Conservation (phyloP, 2,113 vertebrate species). For the Bolborhynchus lineola region DNA sequence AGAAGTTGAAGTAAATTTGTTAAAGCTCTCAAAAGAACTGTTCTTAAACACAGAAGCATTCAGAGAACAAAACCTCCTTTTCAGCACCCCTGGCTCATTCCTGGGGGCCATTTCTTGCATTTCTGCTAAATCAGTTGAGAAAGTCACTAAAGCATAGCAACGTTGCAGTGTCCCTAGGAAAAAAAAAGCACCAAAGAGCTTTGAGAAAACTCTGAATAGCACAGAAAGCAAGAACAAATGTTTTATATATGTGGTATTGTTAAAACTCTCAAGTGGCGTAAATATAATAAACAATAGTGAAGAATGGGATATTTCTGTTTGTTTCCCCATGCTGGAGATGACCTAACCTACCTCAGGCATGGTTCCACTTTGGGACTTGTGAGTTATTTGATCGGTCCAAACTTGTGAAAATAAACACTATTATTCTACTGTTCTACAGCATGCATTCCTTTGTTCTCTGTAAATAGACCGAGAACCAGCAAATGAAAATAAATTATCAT, state of each 20-base stretch:
- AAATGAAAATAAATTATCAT: slow-evolving; percentile 41
- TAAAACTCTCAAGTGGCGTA: slow-evolving; percentile 24
- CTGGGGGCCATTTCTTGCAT: not conserved
- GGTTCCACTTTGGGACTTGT: slow-evolving; percentile 27
- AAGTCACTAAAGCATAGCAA: slow-evolving; percentile 18
- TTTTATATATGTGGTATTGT: slow-evolving; percentile 58
- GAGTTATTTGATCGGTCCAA: slow-evolving; percentile 47
- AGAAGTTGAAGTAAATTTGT: not conserved
- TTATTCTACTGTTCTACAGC: slow-evolving; percentile 53
- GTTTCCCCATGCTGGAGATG: slow-evolving; percentile 39
- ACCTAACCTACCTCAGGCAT: slow-evolving; percentile 55
- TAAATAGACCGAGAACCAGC: slow-evolving; percentile 35
- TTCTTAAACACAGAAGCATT: not conserved
- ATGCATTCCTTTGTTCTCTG: slow-evolving; percentile 46
- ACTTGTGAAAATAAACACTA: slow-evolving; percentile 63
- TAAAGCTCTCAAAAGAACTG: not conserved
- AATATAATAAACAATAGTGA: slow-evolving; percentile 55
- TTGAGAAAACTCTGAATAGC: slow-evolving; percentile 39
- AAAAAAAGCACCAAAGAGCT: not conserved
- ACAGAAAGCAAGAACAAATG: slow-evolving; percentile 49
- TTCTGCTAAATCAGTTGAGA: slow-evolving; percentile 6
- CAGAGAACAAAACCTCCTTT: slow-evolving; percentile 23
- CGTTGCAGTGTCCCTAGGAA: not conserved
- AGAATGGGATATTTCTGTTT: slow-evolving; percentile 57
- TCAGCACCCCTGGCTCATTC: not conserved